Conservation (phyloP, 1,140 invertebrate genomes). For the Drosophila sproati region DNA sequence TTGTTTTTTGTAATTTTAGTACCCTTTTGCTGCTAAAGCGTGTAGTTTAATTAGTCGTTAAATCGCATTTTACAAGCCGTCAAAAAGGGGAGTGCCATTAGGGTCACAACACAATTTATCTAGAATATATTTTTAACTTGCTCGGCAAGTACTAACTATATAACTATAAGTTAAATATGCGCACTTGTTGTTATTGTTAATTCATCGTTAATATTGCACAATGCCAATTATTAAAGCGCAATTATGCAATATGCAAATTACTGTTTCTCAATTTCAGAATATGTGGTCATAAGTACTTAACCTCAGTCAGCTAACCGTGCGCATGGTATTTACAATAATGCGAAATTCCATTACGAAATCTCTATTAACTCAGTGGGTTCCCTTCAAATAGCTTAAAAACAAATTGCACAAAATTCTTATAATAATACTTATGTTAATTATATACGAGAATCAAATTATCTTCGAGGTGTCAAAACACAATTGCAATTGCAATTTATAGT, state of each 20-base stretch:
- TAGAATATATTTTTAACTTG: slow-evolving; percentile 16
- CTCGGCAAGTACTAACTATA: slow-evolving; percentile 10
- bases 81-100: background rate
- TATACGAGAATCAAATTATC: too few relatives aligned
- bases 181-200: background rate
- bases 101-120: background rate
- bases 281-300: slow-evolving; percentile 1
- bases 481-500: too few relatives aligned
- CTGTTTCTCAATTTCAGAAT: slow-evolving; percentile 14
- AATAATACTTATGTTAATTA: too few relatives aligned
- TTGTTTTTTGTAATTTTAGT: background rate
- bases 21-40: background rate
- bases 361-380: too few relatives aligned
- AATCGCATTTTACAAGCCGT: background rate
- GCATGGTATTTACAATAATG: background rate
- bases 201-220: slow-evolving; percentile 11
- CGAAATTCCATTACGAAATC: background rate
- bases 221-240: background rate
- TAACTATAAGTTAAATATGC: background rate
- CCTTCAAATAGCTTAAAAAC: too few relatives aligned
- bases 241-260: slow-evolving; percentile 6
- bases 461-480: too few relatives aligned
- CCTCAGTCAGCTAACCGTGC: background rate
- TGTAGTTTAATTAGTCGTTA: background rate
- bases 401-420: too few relatives aligned